Evolutionary conservation across 2,797 vertebrate species (phyloP).

Genomic region (Oreochromis mossambicus): DNA sequence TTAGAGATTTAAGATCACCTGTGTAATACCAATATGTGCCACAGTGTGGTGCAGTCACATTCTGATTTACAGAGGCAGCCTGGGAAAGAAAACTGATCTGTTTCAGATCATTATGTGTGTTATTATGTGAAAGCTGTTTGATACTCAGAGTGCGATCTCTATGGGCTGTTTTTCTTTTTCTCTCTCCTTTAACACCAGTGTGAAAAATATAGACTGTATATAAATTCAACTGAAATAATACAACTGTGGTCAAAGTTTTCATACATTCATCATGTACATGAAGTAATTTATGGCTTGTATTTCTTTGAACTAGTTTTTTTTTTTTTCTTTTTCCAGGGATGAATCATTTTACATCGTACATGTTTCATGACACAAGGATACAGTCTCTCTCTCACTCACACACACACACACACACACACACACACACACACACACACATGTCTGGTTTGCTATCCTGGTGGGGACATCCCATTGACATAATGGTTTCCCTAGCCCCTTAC

Average conservation of each 20-base stretch:
- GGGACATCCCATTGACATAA: too few species aligned
- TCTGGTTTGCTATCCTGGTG: too few species aligned
- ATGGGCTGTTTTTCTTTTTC: background rate
- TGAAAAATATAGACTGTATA: background rate
- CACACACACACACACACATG: too few species aligned
- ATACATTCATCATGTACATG: background rate
- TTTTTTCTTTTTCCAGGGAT: accelerated
- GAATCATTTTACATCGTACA: background rate
- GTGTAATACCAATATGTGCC: background rate
- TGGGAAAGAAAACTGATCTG: accelerated
- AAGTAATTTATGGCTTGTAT: background rate
- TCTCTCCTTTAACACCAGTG: background rate
- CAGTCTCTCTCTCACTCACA: background rate
- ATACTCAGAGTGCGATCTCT: too few species aligned
- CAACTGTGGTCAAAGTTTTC: background rate
- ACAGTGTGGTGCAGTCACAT: background rate
- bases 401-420: too few species aligned
- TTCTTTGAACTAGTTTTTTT: background rate
- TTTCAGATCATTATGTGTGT: too few species aligned
- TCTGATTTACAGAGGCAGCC: background rate
- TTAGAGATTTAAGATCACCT: background rate
- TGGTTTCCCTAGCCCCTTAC: too few species aligned
- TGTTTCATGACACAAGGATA: background rate
- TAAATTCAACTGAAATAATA: background rate
- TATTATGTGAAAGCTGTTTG: background rate